Percentiles rank a stretch among this genome's conserved stretches.
Evolutionary conservation across 2,113 vertebrate species (phyloP).

Genomic region (Myotis lucifugus): DNA sequence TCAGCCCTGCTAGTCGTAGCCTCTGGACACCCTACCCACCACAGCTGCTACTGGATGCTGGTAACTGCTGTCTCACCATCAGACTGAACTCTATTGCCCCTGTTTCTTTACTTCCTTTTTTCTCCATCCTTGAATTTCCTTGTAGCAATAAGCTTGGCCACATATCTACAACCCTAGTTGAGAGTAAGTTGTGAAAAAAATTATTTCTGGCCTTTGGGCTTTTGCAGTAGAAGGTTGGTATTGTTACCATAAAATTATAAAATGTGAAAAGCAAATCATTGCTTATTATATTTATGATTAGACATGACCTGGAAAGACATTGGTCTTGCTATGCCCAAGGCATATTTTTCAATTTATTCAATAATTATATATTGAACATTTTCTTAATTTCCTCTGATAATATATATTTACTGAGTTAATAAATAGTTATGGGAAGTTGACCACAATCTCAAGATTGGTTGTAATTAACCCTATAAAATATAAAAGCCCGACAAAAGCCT

Average conservation of each 20-base stretch:
- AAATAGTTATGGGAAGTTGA: not conserved
- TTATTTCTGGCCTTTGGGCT: not conserved
- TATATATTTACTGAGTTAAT: conserved; percentile 16
- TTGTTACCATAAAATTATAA: not conserved
- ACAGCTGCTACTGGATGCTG: not conserved
- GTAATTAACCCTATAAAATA: not conserved
- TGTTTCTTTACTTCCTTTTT: not conserved
- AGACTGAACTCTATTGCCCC: not conserved
- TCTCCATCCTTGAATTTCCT: not conserved
- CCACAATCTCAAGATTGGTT: not conserved
- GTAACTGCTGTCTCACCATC: not conserved
- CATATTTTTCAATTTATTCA: not conserved
- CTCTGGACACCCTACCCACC: fast-evolving
- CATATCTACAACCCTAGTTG: not conserved
- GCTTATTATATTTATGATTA: not conserved
- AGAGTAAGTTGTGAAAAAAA: not conserved
- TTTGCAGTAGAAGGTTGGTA: not conserved
- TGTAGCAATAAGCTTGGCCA: not conserved
- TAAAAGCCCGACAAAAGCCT: not conserved
- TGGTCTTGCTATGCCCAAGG: not conserved
- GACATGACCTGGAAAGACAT: not conserved
- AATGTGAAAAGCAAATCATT: not conserved
- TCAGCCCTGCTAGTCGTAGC: not conserved
- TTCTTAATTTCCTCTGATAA: conserved; percentile 31
- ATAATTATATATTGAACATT: not conserved